A percentile compares a stretch with the other conserved stretches of the same genome.
Conservation (phyloP, 2,113 vertebrate species). For the Oriolus oriolus region DNA sequence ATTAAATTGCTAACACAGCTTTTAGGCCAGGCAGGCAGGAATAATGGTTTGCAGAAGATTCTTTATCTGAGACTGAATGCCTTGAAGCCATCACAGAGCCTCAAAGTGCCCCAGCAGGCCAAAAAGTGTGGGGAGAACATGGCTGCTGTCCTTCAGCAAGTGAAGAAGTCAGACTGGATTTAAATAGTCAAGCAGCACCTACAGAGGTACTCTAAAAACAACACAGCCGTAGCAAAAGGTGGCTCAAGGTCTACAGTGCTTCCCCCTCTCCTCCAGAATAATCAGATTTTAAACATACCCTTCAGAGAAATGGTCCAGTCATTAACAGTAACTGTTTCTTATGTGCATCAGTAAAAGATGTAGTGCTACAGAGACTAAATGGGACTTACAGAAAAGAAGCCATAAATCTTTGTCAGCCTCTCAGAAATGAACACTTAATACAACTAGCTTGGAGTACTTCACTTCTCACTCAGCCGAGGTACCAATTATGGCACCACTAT, state of each 20-base stretch:
- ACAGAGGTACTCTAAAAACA: not conserved
- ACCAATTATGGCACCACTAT: conserved; percentile 34
- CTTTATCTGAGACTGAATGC: not conserved
- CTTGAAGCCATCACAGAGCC: not conserved
- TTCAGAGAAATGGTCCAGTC: conserved; percentile 25
- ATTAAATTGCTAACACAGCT: not conserved
- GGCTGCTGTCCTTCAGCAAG: not conserved
- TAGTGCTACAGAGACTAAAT: conserved; percentile 11
- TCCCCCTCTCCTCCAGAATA: not conserved
- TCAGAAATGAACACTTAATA: conserved; percentile 52
- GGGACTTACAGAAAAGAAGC: conserved; percentile 38
- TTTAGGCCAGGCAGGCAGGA: not conserved
- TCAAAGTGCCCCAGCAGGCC: not conserved
- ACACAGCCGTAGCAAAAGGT: not conserved
- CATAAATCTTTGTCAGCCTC: conserved; percentile 56
- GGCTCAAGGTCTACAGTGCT: not conserved
- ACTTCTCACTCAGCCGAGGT: conserved; percentile 1
- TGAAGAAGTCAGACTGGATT: not conserved
- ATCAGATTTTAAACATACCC: conserved; percentile 29
- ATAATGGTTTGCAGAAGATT: not conserved
- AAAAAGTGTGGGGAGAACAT: not conserved
- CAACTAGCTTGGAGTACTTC: conserved; percentile 29
- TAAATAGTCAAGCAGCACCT: conserved; percentile 12
- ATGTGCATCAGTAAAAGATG: conserved; percentile 42
- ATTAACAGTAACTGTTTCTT: conserved; percentile 41